These are phyloP conservation scores for Lysandra coridon DNA, from an alignment of 2,888 invertebrate genomes.

Conservation along the genomic window DNA sequence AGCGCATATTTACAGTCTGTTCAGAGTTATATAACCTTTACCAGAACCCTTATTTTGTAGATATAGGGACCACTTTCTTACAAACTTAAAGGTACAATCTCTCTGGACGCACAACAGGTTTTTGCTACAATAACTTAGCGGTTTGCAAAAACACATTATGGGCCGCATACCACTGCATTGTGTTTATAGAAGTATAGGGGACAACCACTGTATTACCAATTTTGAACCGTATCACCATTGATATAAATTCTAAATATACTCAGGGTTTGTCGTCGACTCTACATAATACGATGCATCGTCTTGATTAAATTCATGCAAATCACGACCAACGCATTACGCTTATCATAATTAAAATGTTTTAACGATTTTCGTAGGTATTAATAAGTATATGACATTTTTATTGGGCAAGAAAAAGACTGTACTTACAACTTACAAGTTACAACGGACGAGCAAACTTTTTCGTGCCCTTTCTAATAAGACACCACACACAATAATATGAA, in stretches of 20 bases:
- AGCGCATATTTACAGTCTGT: too few relatives aligned
- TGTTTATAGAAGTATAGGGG: not conserved
- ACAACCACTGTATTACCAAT: not conserved
- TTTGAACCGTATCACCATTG: not conserved
- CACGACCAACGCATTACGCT: not conserved
- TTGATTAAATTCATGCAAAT: constrained; percentile 1
- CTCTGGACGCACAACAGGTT: not conserved
- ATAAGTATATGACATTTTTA: too few relatives aligned
- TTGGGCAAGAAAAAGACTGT: not conserved
- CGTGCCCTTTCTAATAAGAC: not conserved
- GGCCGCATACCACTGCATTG: constrained; percentile 8
- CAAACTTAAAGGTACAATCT: not conserved
- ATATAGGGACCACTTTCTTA: not conserved
- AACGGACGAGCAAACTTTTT: not conserved
- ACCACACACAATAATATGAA: not conserved
- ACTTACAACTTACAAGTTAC: too few relatives aligned
- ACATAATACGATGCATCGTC: not conserved
- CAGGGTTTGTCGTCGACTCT: not conserved
- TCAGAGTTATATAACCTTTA: not conserved
- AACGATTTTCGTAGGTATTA: not conserved
- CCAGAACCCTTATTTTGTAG: not conserved
- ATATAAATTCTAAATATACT: not conserved
- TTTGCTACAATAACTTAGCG: not conserved
- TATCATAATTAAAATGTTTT: not conserved
- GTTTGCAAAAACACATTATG: constrained; percentile 14